Evolutionary conservation across 2,888 invertebrate genomes (phyloP).

Genomic region (Ectemnius cavifrons): DNA sequence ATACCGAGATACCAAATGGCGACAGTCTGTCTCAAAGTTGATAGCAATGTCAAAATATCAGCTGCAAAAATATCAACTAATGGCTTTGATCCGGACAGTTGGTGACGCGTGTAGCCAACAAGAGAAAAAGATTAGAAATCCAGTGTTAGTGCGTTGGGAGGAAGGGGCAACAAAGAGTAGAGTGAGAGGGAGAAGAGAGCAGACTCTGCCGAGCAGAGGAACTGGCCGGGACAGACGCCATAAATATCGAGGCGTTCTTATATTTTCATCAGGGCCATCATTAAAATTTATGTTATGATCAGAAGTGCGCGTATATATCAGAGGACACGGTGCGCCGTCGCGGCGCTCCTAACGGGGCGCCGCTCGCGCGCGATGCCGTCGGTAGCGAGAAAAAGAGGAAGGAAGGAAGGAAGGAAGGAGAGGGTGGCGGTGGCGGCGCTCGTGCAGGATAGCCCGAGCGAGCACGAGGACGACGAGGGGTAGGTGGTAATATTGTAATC

Average conservation of each 20-base stretch:
- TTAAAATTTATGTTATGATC: conserved; percentile 78
- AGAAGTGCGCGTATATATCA: conserved; percentile 75
- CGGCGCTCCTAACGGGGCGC: conserved; percentile 46
- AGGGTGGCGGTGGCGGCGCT: conserved; percentile 32
- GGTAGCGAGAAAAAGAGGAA: conserved; percentile 33
- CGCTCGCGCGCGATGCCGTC: conserved; percentile 24
- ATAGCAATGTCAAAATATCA: too few relatives aligned
- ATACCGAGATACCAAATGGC: too few relatives aligned
- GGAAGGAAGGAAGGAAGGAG: conserved; percentile 31
- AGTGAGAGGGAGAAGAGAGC: too few relatives aligned
- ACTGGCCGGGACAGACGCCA: conserved; percentile 61
- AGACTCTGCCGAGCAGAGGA: conserved; percentile 15
- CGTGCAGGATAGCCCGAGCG: background rate
- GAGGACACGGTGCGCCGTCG: conserved; percentile 54
- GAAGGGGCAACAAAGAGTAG: too few relatives aligned
- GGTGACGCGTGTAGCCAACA: too few relatives aligned
- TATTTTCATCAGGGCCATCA: conserved; percentile 77
- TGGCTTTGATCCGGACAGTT: too few relatives aligned
- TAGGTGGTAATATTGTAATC: conserved; percentile 76
- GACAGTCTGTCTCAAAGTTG: too few relatives aligned
- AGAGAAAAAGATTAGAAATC: background rate
- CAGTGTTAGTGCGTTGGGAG: background rate
- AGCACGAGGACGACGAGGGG: conserved; percentile 48
- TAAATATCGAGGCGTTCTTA: conserved; percentile 76
- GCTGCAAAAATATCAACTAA: too few relatives aligned